These are phyloP conservation scores for Toxotes jaculatrix DNA, from an alignment of 2,113 vertebrate species.

Conservation along the genomic window DNA sequence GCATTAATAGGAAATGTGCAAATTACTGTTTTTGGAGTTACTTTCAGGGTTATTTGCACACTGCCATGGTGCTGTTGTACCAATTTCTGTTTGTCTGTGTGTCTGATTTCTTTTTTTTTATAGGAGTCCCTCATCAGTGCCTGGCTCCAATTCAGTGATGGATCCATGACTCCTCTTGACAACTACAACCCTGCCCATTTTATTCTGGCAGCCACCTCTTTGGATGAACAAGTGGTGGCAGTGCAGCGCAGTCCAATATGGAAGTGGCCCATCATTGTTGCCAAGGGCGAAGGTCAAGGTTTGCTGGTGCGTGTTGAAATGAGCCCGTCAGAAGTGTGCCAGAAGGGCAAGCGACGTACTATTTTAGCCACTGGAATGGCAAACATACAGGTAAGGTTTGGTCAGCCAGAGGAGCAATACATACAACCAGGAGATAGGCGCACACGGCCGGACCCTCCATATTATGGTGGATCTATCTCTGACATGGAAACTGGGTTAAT, in stretches of 20 bases:
- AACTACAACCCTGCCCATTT: slow-evolving; percentile 92
- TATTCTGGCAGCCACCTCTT: slow-evolving; percentile 86
- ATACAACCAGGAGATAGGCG: slow-evolving; percentile 87
- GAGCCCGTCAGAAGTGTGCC: slow-evolving; percentile 89
- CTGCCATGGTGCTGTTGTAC: slow-evolving; percentile 9
- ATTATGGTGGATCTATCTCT: slow-evolving; percentile 81
- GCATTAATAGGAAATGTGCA: slow-evolving; percentile 39
- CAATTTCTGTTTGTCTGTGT: slow-evolving; percentile 28
- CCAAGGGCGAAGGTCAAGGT: slow-evolving; percentile 93
- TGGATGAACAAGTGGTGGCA: slow-evolving; percentile 87
- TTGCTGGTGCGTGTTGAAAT: slow-evolving; percentile 91
- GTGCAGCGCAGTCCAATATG: slow-evolving; percentile 75
- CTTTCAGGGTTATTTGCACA: slow-evolving; percentile 47
- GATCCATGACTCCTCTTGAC: slow-evolving; percentile 91
- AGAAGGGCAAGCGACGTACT: slow-evolving; percentile 89
- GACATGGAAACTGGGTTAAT: slow-evolving; percentile 87
- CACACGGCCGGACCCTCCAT: slow-evolving; percentile 82
- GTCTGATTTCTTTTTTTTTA: slow-evolving; percentile 44
- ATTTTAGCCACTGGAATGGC: slow-evolving; percentile 88
- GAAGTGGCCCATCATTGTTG: slow-evolving; percentile 87
- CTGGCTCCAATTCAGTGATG: slow-evolving; percentile 97
- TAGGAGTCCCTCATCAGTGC: slow-evolving; percentile 94
- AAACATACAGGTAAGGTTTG: slow-evolving; percentile 88
- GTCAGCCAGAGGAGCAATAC: slow-evolving; percentile 83
- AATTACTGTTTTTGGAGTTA: slow-evolving; percentile 26